Base-by-base conservation (phyloP, 2,113 vertebrate genomes). In the Mesocricetus auratus region DNA sequence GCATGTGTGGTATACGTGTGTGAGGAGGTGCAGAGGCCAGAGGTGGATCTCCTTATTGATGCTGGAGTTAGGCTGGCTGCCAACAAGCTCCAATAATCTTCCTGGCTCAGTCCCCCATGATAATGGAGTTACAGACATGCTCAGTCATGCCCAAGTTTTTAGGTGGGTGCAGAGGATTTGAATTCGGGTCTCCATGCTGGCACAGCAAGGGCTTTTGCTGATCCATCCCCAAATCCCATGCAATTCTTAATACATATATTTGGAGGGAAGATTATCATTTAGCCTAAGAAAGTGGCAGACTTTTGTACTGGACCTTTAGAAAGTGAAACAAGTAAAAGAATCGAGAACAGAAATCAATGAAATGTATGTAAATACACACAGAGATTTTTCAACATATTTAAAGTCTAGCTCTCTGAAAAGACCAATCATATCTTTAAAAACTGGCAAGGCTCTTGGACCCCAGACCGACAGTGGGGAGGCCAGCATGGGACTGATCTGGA, bases 311-410 rank as follows among this genome's bases (percentile, higher is more conserved):
- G 62, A 31, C 47, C 47, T 94, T 21, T 69, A 73, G 29, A 93
- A 91, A 93, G 33, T 60, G 69, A 68, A 89, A 22, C 42, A 82
- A 83, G 53, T 68, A 3, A 78, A 73, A 91, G 50, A 89, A 85
- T 26, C 22, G 33, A 86, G 36, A 77, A 19, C 2, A 87, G 36
- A 95, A 93, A 91, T 91, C 11, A 50, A 36, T 89, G 8, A 85
- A 93, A 50, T 75, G 24, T 47, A 64, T 86, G 45, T 56, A 89
- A 88, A 82, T 17, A 86, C 36, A 50, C 1, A 31, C 50, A 66
- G 56, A 85, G 26, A 86, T 73, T 62, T 47, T 75, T 26, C 50
- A 78, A 36, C 21, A 31, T 71, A 64, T 31, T 87, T n/a, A 94
- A 88, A 73, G 17, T 1, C 64, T 66, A 71, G 10, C 47, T 71